Conservation (phyloP, 2,888 invertebrate genomes). For the Drosophila anceps region DNA sequence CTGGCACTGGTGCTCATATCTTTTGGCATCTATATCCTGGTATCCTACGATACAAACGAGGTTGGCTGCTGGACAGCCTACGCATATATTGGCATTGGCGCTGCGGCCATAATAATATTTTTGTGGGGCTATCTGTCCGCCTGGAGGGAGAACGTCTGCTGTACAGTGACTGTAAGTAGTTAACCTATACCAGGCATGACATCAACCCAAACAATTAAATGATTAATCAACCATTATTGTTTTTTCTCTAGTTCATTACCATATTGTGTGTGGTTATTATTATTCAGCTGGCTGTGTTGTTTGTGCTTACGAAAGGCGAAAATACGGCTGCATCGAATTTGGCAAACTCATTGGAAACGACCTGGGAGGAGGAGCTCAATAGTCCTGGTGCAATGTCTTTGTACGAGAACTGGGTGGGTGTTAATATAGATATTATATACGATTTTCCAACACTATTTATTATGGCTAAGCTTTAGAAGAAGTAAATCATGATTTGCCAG, state of each 20-base stretch:
- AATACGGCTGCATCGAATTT: constrained; percentile 65
- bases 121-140: constrained; percentile 96
- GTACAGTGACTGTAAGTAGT: constrained; percentile 91
- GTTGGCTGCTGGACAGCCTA: constrained; percentile 52
- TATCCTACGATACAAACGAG: constrained; percentile 68
- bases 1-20: constrained; percentile 76
- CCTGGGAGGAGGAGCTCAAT: constrained; percentile 85
- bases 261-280: constrained; percentile 71
- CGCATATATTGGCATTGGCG: constrained; percentile 69
- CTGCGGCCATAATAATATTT: constrained; percentile 87
- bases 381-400: constrained; percentile 80
- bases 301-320: constrained; percentile 47
- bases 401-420: constrained; percentile 80
- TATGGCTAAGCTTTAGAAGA: too few relatives aligned
- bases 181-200: constrained; percentile 10
- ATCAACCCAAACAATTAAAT: constrained; percentile 9
- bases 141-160: constrained; percentile 93
- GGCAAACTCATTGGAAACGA: constrained; percentile 81
- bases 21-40: constrained; percentile 74
- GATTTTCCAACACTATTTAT: neutral
- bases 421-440: neutral
- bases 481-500: too few relatives aligned
- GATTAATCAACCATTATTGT: constrained; percentile 85
- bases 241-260: constrained; percentile 84
- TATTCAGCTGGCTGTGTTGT: constrained; percentile 57